Evolutionary conservation across 2,888 invertebrate genomes (phyloP).

Genomic region (Stenurella melanura): DNA sequence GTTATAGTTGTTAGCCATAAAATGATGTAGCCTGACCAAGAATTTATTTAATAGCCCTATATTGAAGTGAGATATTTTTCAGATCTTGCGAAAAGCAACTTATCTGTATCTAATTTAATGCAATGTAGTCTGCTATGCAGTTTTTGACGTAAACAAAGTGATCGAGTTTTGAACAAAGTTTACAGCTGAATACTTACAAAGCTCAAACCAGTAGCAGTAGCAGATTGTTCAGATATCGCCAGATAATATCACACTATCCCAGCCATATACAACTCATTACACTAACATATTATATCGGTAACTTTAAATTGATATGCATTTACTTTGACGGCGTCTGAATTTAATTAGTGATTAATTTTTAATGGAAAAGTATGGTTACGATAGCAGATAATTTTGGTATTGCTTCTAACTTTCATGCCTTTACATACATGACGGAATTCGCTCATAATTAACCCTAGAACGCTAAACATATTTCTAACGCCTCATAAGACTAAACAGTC

Average conservation of each 20-base stretch:
- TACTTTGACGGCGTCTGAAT: constrained; percentile 62
- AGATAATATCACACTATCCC: constrained; percentile 57
- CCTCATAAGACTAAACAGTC: too few species aligned
- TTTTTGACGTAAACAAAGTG: constrained; percentile 69
- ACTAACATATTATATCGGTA: constrained; percentile 68
- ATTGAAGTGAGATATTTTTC: constrained; percentile 54
- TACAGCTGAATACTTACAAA: constrained; percentile 59
- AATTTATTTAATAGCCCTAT: constrained; percentile 55
- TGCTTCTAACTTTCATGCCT: too few species aligned
- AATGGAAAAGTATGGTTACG: constrained; percentile 13
- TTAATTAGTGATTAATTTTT: constrained; percentile 60
- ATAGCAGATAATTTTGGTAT: constrained; percentile 11
- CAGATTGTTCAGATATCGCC: constrained; percentile 65
- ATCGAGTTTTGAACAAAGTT: constrained; percentile 59
- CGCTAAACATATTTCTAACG: too few species aligned
- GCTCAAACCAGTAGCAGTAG: constrained; percentile 67
- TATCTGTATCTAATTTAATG: constrained; percentile 67
- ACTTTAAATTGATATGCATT: constrained; percentile 67
- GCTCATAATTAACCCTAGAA: too few species aligned
- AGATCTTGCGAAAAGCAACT: constrained; percentile 54
- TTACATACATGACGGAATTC: too few species aligned
- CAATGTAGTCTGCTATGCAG: constrained; percentile 67
- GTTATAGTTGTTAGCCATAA: constrained; percentile 46
- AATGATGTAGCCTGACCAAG: constrained; percentile 46
- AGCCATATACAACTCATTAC: constrained; percentile 62